Conservation (phyloP, 2,888 invertebrate species). For the Embidobia sp. region DNA sequence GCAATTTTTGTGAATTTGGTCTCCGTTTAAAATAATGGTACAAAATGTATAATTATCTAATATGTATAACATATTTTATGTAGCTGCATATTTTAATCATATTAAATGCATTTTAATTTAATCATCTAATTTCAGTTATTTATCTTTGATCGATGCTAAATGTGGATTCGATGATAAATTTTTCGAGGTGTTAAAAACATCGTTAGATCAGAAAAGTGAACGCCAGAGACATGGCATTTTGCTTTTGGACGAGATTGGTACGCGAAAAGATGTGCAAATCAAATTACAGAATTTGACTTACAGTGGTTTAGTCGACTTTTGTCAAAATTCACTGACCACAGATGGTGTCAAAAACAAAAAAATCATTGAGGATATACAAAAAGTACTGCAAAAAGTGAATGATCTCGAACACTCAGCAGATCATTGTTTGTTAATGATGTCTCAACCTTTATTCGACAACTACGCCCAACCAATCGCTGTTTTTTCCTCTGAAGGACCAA, state of each 20-base stretch:
- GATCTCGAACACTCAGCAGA: background rate
- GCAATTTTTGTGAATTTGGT: too few species aligned
- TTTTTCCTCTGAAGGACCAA: conserved; percentile 1
- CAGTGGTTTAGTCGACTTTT: conserved; percentile 6
- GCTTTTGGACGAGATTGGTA: background rate
- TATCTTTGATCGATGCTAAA: conserved; percentile 27
- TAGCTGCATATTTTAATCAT: too few species aligned
- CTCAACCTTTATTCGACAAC: background rate
- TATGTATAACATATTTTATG: too few species aligned
- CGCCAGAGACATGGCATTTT: conserved; percentile 3
- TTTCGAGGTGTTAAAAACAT: conserved; percentile 20
- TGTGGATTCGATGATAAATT: conserved; percentile 52
- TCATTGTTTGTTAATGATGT: background rate
- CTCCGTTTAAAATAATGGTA: too few species aligned
- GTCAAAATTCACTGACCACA: background rate
- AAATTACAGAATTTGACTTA: conserved; percentile 1
- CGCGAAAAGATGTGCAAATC: background rate
- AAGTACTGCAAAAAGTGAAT: too few species aligned
- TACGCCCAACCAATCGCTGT: conserved; percentile 5
- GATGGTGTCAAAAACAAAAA: too few species aligned
- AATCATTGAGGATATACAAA: too few species aligned
- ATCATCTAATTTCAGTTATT: conserved; percentile 29
- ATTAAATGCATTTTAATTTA: background rate
- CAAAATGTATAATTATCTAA: too few species aligned
- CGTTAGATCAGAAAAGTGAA: background rate